Conservation (phyloP, 2,888 invertebrate species). For the Aelia acuminata region DNA sequence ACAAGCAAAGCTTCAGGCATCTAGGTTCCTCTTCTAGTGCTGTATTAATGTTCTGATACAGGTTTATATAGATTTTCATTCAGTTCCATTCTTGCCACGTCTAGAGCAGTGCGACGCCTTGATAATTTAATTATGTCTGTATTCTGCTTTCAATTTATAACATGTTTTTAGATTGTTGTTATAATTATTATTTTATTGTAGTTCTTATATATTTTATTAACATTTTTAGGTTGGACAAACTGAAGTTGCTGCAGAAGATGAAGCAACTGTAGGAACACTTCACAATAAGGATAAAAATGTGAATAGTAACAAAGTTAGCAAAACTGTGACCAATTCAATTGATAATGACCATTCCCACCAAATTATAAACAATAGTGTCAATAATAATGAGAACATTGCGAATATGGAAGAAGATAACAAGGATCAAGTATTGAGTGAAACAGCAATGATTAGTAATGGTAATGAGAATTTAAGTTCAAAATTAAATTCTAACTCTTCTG, state of each 20-base stretch:
- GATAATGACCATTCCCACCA: background rate
- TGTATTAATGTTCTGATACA: too few relatives aligned
- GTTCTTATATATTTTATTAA: background rate
- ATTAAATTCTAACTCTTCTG: background rate
- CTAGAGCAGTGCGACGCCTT: too few relatives aligned
- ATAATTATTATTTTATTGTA: background rate
- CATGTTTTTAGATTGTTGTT: background rate
- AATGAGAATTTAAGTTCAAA: background rate
- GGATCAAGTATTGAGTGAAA: background rate
- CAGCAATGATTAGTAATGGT: background rate
- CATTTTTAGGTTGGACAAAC: background rate
- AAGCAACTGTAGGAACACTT: background rate
- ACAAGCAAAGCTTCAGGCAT: too few relatives aligned
- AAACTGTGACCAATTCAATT: background rate
- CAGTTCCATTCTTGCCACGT: too few relatives aligned
- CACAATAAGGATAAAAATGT: background rate
- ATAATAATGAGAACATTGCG: background rate
- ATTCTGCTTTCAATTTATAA: too few relatives aligned
- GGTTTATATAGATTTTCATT: too few relatives aligned
- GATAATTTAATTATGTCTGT: too few relatives aligned
- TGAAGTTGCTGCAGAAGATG: background rate
- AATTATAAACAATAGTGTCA: background rate
- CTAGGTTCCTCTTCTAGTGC: too few relatives aligned
- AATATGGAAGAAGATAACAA: background rate
- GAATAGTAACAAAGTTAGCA: background rate